Evolutionary conservation across 2,888 invertebrate species (phyloP), one percentile per base, ranked within the genome.

Genomic region (Phoenoteleia sp.): DNA sequence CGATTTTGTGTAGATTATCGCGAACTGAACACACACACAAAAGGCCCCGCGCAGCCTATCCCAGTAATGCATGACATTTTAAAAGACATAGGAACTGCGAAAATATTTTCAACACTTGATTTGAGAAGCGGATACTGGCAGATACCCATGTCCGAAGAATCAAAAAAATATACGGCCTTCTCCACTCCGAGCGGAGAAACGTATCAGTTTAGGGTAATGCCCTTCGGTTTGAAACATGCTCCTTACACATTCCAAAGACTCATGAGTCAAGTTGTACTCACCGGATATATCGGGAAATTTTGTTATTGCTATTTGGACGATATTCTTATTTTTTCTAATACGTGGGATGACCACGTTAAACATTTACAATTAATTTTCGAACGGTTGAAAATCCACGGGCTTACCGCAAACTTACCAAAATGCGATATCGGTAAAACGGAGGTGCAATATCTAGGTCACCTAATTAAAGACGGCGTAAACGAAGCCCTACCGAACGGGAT

Each of bases 171-270:
- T 13, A 91, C 91, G 0, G 90, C 90, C 0, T 33, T 33, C 33
- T 33, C 33, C 2, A 9, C 9, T 6, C 33, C 33, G 11, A 9
- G 11, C 2, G 33, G 33, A 33, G 33, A 11, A 9, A 82, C 80
- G 3, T 92, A 87, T 66, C 88, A 91, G 39, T 92, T 91, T 47
- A 64, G 76, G 1, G 88, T 90, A 0, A 90, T 90, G 89, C 90
- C 90, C 1, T 90, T 91, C 58, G 90, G 89, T 0, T 56, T 89
- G 11, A 33, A 33, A 33, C 9, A 7, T 9, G 33, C 33, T 3
- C 33, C 33, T 2, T 2, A 7, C 45, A 33, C 33, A 7, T 33
- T 2, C 81, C 33, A 33, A 11, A 6, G 33, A 1, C 33, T 33
- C 33, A 33, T 33, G 33, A 33, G 33, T 11, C 33, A 81, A n/a